phyloP scores from a whole-genome alignment of 2,797 vertebrate species.

The Argyrosomus regius region DNA sequence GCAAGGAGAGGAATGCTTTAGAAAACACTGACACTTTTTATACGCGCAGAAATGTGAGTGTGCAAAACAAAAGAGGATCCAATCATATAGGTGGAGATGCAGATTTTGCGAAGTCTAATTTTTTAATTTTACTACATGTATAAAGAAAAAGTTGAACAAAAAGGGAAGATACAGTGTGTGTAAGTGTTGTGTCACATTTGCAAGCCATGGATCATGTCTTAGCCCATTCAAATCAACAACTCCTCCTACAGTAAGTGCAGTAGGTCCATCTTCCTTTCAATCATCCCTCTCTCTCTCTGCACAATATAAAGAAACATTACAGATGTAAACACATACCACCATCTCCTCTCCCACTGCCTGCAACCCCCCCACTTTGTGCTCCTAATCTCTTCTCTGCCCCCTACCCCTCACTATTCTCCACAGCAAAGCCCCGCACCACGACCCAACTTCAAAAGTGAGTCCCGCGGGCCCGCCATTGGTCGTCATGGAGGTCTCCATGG shows the following conservation, averaged over 20 bases:
- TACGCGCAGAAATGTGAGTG: conserved; percentile 10
- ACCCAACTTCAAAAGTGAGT: conserved; percentile 69
- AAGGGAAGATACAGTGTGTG: neutral
- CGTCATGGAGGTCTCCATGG: conserved; percentile 81
- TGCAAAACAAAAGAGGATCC: neutral
- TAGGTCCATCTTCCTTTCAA: neutral
- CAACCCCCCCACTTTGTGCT: conserved; percentile 41
- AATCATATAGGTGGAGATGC: neutral
- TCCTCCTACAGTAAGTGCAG: neutral
- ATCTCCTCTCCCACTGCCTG: conserved; percentile 16
- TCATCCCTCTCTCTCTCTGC: neutral
- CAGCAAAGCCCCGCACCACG: conserved; percentile 42
- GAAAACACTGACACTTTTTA: conserved; percentile 26
- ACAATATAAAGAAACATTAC: conserved; percentile 18
- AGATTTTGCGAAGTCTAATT: neutral
- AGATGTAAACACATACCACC: conserved; percentile 48
- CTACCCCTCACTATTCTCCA: conserved; percentile 27
- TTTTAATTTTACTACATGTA: neutral
- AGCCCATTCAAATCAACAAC: neutral
- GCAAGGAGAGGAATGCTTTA: conserved; percentile 61
- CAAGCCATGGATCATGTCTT: neutral
- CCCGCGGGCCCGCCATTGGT: conserved; percentile 67
- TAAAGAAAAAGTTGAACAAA: neutral
- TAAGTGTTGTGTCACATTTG: neutral
- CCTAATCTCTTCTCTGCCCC: conserved; percentile 49